Evolutionary conservation across 1,140 invertebrate species (phyloP), one percentile per base, ranked within the genome.

Genomic region (Trichonephila inaurata): DNA sequence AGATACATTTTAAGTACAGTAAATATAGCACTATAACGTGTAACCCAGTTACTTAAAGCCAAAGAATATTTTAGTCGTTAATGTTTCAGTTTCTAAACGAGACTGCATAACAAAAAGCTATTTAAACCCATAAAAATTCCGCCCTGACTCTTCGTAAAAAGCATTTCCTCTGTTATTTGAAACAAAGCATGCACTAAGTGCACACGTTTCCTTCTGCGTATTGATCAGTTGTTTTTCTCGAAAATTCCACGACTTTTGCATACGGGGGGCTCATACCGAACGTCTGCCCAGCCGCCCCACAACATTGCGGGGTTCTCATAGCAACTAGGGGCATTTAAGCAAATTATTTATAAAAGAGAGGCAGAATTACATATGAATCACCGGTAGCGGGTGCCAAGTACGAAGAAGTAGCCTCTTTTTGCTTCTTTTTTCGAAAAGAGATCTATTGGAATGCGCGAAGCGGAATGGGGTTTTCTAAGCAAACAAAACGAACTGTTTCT

Each of bases 271-370:
- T 18, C 24, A 33, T 28, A 77, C 16, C 28, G 24, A 77, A 14
- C 24, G 24, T 16, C 28, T 33, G 24, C 24, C 28, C 16, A 18
- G 16, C 24, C 14, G 69, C 69, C 69, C 24, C 61, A 62, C 61
- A 77, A 77, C 69, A 77, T 16, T 77, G 28, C 51, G 69, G 69
- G 24, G 69, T 77, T 77, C 69, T 77, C 69, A 77, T 77, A 77
- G 69, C 69, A 77, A 77, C 69, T 19, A 33, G 33, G 51, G 33
- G 69, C 69, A 77, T 77, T 77, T 77, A 77, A 40, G 28, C 69
- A 77, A 77, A 77, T 77, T 77, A 77, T 77, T 77, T 77, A 77
- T 77, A 77, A 28, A 77, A 33, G 69, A 33, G 69, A 16, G 69
- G 28, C 28, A 1, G 66, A n/a, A 69, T 69, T 69, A 24, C 66